These are phyloP conservation scores for Microchrysa polita DNA, from an alignment of 2,888 invertebrate genomes.

Conservation along the genomic window DNA sequence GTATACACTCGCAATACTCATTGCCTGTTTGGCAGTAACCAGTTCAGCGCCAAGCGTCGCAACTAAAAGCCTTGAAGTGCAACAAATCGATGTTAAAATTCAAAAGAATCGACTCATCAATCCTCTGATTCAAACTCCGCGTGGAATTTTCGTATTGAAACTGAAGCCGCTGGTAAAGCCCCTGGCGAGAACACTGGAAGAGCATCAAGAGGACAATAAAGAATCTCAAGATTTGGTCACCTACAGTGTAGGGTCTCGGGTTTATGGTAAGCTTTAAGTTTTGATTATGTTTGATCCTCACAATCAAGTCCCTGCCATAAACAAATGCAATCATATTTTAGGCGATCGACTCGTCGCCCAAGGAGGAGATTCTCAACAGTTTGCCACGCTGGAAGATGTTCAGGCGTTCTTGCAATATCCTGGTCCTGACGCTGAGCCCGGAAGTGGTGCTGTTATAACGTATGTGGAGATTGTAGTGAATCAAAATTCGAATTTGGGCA, in stretches of 20 bases:
- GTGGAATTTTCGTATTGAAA: no score
- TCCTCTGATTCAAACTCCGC: no score
- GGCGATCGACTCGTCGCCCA: conserved; percentile 20
- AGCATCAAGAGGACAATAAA: not conserved
- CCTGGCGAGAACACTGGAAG: conserved; percentile 53
- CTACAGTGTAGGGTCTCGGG: not conserved
- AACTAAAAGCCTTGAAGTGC: no score
- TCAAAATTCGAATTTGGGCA: conserved; percentile 13
- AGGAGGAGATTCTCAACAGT: not conserved
- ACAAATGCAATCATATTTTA: not conserved
- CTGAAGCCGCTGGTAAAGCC: conserved; percentile 48
- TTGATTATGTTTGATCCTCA: no score
- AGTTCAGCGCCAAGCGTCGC: no score
- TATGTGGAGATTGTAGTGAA: conserved; percentile 7
- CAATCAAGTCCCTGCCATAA: not conserved
- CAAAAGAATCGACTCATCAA: no score
- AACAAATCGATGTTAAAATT: no score
- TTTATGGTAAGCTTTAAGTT: not conserved
- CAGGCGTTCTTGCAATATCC: conserved; percentile 1
- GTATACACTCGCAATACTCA: no score
- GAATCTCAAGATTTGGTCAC: not conserved
- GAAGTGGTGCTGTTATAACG: not conserved
- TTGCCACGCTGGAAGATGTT: not conserved
- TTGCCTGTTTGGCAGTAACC: no score
- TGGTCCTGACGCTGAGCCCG: not conserved